Conservation (phyloP, 2,888 invertebrate species). For the Nemoura dubitans region DNA sequence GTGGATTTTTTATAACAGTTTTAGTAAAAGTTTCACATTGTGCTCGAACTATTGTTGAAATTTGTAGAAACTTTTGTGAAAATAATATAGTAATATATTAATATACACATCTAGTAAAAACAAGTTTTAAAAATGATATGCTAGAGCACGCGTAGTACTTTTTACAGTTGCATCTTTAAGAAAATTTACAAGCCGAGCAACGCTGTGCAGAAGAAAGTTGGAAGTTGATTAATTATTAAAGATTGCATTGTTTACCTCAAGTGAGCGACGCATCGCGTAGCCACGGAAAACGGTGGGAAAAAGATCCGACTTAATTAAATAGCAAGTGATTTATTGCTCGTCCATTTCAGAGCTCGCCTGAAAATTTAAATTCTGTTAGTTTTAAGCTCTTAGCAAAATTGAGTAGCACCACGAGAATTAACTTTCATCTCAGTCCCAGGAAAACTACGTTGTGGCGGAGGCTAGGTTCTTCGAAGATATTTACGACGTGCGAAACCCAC, state of each 20-base stretch:
- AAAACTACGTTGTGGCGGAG: neutral
- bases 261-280: neutral
- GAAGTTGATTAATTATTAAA: conserved; percentile 12
- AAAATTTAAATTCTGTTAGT: neutral
- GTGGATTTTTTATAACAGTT: too few species aligned
- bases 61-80: too few species aligned
- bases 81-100: too few species aligned
- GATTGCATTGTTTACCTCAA: neutral
- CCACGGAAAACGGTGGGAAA: neutral
- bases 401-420: neutral
- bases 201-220: neutral
- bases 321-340: neutral
- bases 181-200: too few species aligned
- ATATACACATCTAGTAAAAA: too few species aligned
- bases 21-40: too few species aligned
- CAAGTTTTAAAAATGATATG: too few species aligned
- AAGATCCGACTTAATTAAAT: neutral
- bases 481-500: neutral
- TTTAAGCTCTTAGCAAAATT: neutral
- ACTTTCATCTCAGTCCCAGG: neutral
- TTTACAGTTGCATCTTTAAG: too few species aligned
- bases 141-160: too few species aligned
- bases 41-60: neutral
- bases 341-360: neutral
- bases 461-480: neutral